Percentiles rank a stretch among this genome's conserved stretches.
These are phyloP conservation scores for Cyrtodaria siliqua DNA, from an alignment of 2,888 invertebrate species.

Conservation along the genomic window DNA sequence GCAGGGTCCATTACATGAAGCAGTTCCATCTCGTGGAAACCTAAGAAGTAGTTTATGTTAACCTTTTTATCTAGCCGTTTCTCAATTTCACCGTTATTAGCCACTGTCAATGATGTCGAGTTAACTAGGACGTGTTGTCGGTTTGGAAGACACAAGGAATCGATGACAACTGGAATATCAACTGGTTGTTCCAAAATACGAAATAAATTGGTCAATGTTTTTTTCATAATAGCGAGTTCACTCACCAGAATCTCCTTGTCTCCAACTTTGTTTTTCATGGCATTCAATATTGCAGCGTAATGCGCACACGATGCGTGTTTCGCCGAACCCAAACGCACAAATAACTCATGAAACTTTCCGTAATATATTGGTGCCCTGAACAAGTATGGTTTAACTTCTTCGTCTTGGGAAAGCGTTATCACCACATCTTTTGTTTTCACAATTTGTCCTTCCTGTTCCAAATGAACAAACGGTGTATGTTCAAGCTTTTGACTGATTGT, in stretches of 20 bases:
- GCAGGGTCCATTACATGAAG: conserved; percentile 6
- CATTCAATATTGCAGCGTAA: conserved; percentile 25
- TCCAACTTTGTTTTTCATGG: conserved; percentile 20
- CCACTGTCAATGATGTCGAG: conserved; percentile 17
- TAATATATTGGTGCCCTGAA: conserved; percentile 32
- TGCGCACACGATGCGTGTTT: conserved; percentile 15
- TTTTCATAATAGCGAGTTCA: conserved; percentile 9
- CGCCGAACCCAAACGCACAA: conserved; percentile 31
- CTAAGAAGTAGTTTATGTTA: conserved; percentile 36
- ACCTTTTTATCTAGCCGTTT: conserved; percentile 17
- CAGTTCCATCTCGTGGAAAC: conserved; percentile 28
- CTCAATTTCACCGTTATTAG: conserved; percentile 30
- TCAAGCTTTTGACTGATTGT: neutral
- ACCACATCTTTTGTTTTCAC: conserved; percentile 28
- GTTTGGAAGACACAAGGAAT: conserved; percentile 8
- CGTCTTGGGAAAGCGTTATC: neutral
- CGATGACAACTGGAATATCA: neutral
- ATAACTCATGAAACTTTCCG: conserved; percentile 25
- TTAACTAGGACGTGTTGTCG: neutral
- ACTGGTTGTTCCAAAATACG: neutral
- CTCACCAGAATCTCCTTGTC: conserved; percentile 11
- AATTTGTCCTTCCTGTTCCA: conserved; percentile 32
- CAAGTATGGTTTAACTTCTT: conserved; percentile 33
- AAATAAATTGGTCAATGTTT: conserved; percentile 17
- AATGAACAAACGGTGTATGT: conserved; percentile 39